Conservation (phyloP, 2,888 invertebrate genomes). For the Hyalella azteca region DNA sequence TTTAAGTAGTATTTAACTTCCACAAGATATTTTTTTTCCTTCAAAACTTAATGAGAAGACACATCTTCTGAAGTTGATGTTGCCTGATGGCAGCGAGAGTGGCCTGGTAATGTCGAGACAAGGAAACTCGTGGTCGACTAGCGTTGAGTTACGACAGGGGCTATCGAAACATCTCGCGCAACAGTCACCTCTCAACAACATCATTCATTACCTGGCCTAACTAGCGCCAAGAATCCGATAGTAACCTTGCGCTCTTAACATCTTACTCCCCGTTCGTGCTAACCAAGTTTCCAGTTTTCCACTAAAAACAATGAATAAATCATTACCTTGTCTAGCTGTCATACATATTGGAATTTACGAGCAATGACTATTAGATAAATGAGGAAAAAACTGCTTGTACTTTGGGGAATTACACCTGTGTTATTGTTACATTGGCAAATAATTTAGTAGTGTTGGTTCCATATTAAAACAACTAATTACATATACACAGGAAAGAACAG, state of each 20-base stretch:
- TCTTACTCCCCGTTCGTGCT: background rate
- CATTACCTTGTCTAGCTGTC: background rate
- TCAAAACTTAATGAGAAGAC: too few species aligned
- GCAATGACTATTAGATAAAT: background rate
- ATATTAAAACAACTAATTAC: too few species aligned
- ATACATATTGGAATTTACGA: background rate
- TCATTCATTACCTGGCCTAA: constrained; percentile 16
- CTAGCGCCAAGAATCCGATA: constrained; percentile 28
- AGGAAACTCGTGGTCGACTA: background rate
- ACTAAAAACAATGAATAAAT: background rate
- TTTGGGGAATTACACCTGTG: too few species aligned
- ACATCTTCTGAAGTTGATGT: too few species aligned
- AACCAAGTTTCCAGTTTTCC: constrained; percentile 19
- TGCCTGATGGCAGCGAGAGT: background rate
- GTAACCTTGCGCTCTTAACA: background rate
- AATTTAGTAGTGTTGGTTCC: too few species aligned
- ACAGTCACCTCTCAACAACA: constrained; percentile 31
- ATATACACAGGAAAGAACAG: too few species aligned
- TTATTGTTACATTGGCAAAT: too few species aligned
- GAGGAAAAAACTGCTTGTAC: too few species aligned
- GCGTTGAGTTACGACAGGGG: constrained; percentile 26
- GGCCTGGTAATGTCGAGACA: constrained; percentile 21
- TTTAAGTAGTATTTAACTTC: too few species aligned
- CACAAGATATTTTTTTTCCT: too few species aligned
- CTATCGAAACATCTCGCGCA: constrained; percentile 18